These are phyloP conservation scores for Cryptosula pallasiana DNA, from an alignment of 2,888 invertebrate genomes.

Conservation along the genomic window DNA sequence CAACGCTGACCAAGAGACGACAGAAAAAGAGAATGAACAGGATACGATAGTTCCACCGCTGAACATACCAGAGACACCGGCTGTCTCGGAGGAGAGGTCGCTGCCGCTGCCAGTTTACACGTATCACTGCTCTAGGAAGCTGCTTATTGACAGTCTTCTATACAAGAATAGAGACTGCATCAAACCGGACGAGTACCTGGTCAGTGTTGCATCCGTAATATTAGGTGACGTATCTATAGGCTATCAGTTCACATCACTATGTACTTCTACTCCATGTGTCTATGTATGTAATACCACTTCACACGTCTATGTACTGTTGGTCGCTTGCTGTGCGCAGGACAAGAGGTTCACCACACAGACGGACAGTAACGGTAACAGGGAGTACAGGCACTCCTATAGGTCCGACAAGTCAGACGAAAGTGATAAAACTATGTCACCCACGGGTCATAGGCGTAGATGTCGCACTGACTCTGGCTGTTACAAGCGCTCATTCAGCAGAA, in stretches of 20 bases:
- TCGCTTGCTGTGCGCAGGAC: conserved; percentile 4
- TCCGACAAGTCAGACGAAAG: neutral
- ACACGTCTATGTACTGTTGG: too few relatives aligned
- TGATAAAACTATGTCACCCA: neutral
- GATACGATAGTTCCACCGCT: neutral
- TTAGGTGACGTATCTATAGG: too few relatives aligned
- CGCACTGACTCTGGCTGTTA: neutral
- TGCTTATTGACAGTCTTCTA: conserved; percentile 56
- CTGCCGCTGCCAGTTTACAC: conserved; percentile 61
- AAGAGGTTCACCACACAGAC: neutral
- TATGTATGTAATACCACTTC: too few relatives aligned
- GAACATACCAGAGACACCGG: neutral
- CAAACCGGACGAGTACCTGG: conserved; percentile 7
- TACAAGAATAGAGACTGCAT: conserved; percentile 36
- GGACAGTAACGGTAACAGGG: neutral
- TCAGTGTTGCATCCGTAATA: neutral
- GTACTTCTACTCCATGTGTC: too few relatives aligned
- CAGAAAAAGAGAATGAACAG: neutral
- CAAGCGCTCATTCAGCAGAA: neutral
- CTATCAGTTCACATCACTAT: too few relatives aligned
- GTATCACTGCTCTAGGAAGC: conserved; percentile 64
- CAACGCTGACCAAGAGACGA: too few relatives aligned
- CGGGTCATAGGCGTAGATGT: neutral
- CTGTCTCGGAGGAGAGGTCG: neutral
- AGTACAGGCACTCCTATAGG: neutral